A percentile compares a stretch with the other conserved stretches of the same genome.
Evolutionary conservation across 2,113 vertebrate genomes (phyloP).

Genomic region (Alethe diademata): DNA sequence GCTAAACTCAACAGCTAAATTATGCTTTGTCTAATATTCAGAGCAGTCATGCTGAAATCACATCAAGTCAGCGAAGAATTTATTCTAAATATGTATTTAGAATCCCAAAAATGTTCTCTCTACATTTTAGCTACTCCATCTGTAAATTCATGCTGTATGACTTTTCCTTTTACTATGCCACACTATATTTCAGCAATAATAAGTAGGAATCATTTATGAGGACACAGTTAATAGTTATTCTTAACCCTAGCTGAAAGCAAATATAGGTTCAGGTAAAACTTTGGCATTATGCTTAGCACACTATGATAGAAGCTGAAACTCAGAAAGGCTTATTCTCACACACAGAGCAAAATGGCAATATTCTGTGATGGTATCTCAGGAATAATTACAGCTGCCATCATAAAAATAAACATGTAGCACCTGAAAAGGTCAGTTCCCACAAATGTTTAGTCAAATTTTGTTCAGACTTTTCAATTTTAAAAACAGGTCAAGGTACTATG

Average conservation of each 20-base stretch:
- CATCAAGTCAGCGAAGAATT: background rate
- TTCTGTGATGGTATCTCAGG: background rate
- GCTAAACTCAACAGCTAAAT: background rate
- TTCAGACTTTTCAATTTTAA: background rate
- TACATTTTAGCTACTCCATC: background rate
- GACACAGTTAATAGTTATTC: background rate
- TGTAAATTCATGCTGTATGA: background rate
- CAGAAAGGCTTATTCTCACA: background rate
- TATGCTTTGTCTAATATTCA: background rate
- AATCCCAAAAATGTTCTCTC: background rate
- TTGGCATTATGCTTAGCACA: background rate
- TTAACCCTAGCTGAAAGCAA: conserved; percentile 28
- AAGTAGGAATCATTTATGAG: conserved; percentile 2
- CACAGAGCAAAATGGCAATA: background rate
- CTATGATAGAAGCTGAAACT: background rate
- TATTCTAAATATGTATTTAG: background rate
- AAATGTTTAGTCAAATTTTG: conserved; percentile 15
- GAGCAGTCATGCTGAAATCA: background rate
- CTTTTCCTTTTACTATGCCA: background rate
- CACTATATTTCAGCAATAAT: background rate
- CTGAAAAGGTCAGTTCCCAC: background rate
- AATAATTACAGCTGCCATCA: conserved; percentile 14
- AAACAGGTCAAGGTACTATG: background rate
- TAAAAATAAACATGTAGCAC: background rate
- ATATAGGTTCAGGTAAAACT: conserved; percentile 3